Conservation (phyloP, 2,113 vertebrate species). For the Channa argus region DNA sequence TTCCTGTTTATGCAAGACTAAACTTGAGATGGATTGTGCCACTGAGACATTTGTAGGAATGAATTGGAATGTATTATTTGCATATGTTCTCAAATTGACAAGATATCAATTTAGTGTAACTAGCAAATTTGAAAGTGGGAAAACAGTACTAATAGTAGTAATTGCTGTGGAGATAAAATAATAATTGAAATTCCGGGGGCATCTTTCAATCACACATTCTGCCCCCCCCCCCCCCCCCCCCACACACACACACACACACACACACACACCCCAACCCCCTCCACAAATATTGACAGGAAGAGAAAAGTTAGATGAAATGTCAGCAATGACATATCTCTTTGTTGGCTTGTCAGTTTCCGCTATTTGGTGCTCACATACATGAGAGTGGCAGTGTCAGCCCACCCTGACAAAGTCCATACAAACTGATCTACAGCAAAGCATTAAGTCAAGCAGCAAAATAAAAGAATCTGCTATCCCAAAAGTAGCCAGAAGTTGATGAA, state of each 20-base stretch:
- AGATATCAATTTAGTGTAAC: slow-evolving; percentile 6
- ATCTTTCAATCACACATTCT: slow-evolving; percentile 8
- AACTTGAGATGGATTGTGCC: background rate
- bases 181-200: background rate
- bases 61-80: slow-evolving; percentile 10
- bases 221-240: no score
- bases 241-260: no score
- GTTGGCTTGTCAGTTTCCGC: slow-evolving; percentile 46
- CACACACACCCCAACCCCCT: no score
- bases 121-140: background rate
- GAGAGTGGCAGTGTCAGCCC: slow-evolving; percentile 5
- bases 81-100: background rate
- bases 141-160: background rate
- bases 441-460: background rate
- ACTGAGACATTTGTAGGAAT: background rate
- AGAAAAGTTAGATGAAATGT: slow-evolving; percentile 48
- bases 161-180: no score
- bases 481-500: slow-evolving; percentile 17
- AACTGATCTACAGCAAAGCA: background rate
- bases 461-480: slow-evolving; percentile 10
- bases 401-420: slow-evolving; percentile 7
- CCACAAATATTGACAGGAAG: slow-evolving; percentile 4
- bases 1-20: background rate
- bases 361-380: slow-evolving; percentile 12
- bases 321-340: slow-evolving; percentile 43